Evolutionary conservation across 1,140 invertebrate genomes (phyloP), one percentile per base, ranked within the genome.

Genomic region (Aphidius ervi): DNA sequence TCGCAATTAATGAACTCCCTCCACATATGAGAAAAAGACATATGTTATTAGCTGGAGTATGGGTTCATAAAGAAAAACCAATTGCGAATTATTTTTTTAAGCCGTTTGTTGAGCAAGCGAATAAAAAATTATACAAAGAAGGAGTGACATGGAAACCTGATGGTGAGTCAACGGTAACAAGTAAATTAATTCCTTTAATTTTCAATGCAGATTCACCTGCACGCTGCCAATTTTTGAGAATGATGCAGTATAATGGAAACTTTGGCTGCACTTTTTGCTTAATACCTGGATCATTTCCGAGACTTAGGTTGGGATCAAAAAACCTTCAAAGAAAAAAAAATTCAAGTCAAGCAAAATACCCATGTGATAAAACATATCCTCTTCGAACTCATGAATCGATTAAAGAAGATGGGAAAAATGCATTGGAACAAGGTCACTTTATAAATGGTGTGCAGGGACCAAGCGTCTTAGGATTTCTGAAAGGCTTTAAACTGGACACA

Each of bases 1-100:
- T 63, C 5, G 46, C 60, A 49, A 46, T 66, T 46, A 63, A 66
- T 61, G 64, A 65, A 55, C 23, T 65, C 6, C 59, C 64, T 9
- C 61, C 64, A 10, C 58, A 58, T 16, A 45, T 53, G 9, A 39
- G 64, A 6, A 61, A 58, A 41, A 59, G 43, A 41, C 37, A 58
- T 50, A 63, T 65, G 20, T 37, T 63, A 5, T 37, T 65, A 7
- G 64, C 61, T n/a, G 64, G 58, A 41, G 31, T 65, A n/a, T 65
- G 46, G 46, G 60, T 65, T 45, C 57, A 46, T 41, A 43, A 53
- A n/a, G n/a, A 46, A 41, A 56, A 62, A 6, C 64, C 61, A 9
- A 7, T 58, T 16, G 53, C 60, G 37, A 65, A 65, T 45, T 16
- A 46, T 41, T 55, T 60, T 37, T 37, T 65, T 3, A 6, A 8